These are phyloP conservation scores for Tautogolabrus adspersus DNA, from an alignment of 2,113 vertebrate genomes.

Conservation along the genomic window DNA sequence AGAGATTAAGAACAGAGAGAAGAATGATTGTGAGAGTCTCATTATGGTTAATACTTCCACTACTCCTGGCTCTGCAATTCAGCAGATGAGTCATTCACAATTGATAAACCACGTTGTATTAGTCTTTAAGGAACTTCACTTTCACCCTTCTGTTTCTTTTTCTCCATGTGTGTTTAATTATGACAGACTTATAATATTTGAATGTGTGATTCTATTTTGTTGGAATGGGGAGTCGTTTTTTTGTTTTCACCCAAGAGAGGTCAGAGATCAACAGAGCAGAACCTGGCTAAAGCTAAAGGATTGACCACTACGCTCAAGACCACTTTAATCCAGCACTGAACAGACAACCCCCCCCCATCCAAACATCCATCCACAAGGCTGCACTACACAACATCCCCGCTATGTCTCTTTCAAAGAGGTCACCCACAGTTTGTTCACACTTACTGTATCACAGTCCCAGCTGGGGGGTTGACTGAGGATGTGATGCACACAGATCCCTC, in stretches of 20 bases:
- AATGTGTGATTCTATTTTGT: background rate
- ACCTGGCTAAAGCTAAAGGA: background rate
- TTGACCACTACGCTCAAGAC: conserved; percentile 7
- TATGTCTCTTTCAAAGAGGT: conserved; percentile 32
- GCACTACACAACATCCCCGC: conserved; percentile 21
- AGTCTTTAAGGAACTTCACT: background rate
- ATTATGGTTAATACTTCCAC: conserved; percentile 68
- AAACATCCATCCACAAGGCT: conserved; percentile 11
- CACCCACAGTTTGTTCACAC: conserved; percentile 55
- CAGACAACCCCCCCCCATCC: background rate
- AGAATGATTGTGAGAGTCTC: conserved; percentile 58
- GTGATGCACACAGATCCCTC: conserved; percentile 22
- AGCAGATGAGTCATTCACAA: conserved; percentile 60
- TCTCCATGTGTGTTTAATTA: conserved; percentile 12
- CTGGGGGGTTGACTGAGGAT: conserved; percentile 17
- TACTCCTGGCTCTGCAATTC: conserved; percentile 55
- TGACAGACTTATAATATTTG: conserved; percentile 2
- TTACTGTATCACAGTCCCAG: conserved; percentile 49
- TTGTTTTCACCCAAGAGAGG: background rate
- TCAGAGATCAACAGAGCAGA: conserved; percentile 14
- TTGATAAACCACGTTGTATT: conserved; percentile 46
- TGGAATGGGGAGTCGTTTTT: too few relatives aligned
- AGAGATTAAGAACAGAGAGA: conserved; percentile 63
- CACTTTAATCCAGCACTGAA: too few relatives aligned
- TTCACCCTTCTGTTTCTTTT: conserved; percentile 8